Percentiles rank a stretch among this genome's conserved stretches.
These are phyloP conservation scores for Ondatra zibethicus DNA, from an alignment of 2,113 vertebrate genomes.

Conservation along the genomic window DNA sequence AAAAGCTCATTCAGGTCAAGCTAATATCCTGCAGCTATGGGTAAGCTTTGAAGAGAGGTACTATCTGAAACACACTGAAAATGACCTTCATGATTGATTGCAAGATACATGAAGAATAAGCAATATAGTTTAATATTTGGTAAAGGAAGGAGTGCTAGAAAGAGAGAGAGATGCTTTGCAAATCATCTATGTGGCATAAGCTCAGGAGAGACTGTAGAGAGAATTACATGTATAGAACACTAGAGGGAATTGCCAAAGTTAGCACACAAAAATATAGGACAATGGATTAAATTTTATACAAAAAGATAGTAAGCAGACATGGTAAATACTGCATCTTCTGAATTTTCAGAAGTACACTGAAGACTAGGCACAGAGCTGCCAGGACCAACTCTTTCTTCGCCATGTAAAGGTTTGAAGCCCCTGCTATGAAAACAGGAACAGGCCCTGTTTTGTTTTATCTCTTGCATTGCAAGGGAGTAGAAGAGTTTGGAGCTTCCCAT, in stretches of 20 bases:
- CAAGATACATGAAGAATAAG: neutral
- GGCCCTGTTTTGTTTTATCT: neutral
- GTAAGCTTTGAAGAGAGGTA: neutral
- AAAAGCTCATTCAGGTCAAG: neutral
- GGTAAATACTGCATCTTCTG: neutral
- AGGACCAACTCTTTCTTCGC: neutral
- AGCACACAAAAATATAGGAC: constrained; percentile 15
- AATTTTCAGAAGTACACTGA: neutral
- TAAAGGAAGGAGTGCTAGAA: neutral
- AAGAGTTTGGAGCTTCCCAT: neutral
- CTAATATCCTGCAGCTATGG: neutral
- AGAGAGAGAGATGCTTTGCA: neutral
- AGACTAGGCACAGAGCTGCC: neutral
- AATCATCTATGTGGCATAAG: neutral
- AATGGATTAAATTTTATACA: neutral
- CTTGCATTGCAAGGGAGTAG: neutral
- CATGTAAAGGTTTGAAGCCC: neutral
- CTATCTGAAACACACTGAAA: neutral
- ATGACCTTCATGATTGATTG: neutral
- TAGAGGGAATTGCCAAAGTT: neutral
- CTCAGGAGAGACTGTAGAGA: neutral
- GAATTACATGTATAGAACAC: neutral
- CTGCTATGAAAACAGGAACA: too few species aligned
- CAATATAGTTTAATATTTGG: neutral
- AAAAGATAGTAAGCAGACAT: neutral